phyloP scores from a whole-genome alignment of 2,797 vertebrate species.

The Acanthopagrus latus region DNA sequence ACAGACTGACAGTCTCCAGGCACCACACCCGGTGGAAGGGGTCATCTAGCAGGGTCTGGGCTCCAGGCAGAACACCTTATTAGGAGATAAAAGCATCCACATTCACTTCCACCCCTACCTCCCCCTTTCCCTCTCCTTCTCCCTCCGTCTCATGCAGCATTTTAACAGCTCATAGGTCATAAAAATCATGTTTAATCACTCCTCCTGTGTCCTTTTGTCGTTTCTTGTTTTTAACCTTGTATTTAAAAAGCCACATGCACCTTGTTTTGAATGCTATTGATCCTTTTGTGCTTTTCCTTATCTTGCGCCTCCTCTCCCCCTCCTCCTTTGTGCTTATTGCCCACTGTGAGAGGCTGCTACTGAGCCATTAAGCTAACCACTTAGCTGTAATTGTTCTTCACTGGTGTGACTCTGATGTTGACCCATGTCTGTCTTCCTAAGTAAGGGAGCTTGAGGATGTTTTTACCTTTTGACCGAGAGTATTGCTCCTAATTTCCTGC shows the following conservation, averaged over 20 bases:
- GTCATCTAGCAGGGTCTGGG: conserved; percentile 73
- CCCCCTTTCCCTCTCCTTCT: conserved; percentile 41
- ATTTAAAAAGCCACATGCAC: conserved; percentile 49
- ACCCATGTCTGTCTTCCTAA: conserved; percentile 20
- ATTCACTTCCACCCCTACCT: conserved; percentile 48
- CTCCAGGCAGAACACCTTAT: conserved; percentile 82
- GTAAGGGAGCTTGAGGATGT: conserved; percentile 20
- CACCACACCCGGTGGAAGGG: conserved; percentile 77
- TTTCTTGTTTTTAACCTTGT: not conserved
- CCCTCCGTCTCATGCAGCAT: conserved; percentile 18
- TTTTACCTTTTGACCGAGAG: conserved; percentile 21
- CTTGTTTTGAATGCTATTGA: conserved; percentile 23
- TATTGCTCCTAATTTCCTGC: conserved; percentile 17
- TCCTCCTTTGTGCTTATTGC: conserved; percentile 32
- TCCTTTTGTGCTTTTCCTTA: conserved; percentile 15
- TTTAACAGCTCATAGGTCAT: conserved; percentile 47
- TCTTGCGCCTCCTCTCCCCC: conserved; percentile 6
- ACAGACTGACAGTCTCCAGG: conserved; percentile 78
- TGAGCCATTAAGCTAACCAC: conserved; percentile 51
- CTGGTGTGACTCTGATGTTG: conserved; percentile 5
- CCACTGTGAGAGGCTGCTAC: conserved; percentile 22
- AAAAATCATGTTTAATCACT: conserved; percentile 24
- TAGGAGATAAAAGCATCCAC: conserved; percentile 79
- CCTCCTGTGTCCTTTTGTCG: not conserved
- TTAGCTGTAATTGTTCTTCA: conserved; percentile 46